These are phyloP conservation scores for Tyria jacobaeae DNA, from an alignment of 2,888 invertebrate genomes.

Conservation along the genomic window DNA sequence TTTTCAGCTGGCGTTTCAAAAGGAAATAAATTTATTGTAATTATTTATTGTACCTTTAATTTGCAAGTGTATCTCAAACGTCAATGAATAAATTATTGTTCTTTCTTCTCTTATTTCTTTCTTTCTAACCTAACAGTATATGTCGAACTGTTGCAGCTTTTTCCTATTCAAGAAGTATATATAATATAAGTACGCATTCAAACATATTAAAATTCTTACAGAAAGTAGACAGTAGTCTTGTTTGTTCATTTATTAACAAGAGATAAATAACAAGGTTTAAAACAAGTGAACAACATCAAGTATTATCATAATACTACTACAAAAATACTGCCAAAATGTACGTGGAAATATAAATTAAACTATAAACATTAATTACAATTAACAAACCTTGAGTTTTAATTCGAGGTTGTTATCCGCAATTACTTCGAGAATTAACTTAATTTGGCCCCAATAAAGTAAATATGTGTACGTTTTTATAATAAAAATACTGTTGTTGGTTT, in stretches of 20 bases:
- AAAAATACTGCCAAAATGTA: conserved; percentile 20
- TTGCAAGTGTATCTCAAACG: no score
- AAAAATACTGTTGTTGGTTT: no score
- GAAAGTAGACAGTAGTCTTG: not conserved
- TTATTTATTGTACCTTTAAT: no score
- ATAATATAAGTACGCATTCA: no score
- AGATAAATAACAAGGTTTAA: not conserved
- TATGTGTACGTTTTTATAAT: conserved; percentile 8
- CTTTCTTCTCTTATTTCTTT: no score
- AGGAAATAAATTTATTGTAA: no score
- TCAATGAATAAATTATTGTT: no score
- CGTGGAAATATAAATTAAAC: conserved; percentile 23
- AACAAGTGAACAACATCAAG: conserved; percentile 8
- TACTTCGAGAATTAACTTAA: conserved; percentile 36
- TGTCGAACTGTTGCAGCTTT: no score
- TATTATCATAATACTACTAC: conserved; percentile 8
- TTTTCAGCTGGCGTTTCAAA: no score
- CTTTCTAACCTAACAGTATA: no score
- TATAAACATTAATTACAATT: conserved; percentile 35
- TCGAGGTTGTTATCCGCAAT: conserved; percentile 41
- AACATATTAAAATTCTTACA: no score
- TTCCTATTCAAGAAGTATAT: no score
- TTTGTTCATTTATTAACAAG: conserved; percentile 2
- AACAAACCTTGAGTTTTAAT: conserved; percentile 36
- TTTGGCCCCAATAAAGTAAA: conserved; percentile 26